Evolutionary conservation across 2,797 vertebrate species (phyloP), one percentile per base, ranked within the genome.

Genomic region (Manis pentadactyla): DNA sequence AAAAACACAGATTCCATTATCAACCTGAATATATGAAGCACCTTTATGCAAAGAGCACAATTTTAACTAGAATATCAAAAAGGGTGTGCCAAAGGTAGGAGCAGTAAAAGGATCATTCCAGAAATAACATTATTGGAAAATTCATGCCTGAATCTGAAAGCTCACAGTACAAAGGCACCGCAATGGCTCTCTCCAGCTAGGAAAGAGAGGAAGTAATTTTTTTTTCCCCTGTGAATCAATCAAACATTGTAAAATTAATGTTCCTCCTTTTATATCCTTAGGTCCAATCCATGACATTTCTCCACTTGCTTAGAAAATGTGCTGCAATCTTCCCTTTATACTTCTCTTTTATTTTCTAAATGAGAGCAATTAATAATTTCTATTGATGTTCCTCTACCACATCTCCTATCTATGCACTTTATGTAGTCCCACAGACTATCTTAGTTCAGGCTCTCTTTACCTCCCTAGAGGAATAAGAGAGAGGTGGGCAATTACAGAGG

Each of bases 41-140:
- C 29, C 14, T 19, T 83, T 73, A 73, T 13, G 0, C 27, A 90
- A 0, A 83, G 53, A 86, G 9, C 9, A 55, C 57, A 59, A 0
- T 92, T 95, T 55, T 82, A 94, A 87, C 4, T 15, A 69, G 27
- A 81, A 87, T 53, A 89, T 77, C 27, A 79, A 46, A n/a, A 46
- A 57, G 10, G 0, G 75, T 69, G 29, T 85, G 5, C 23, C 39
- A 66, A 78, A 63, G 3, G 15, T 49, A 39, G 2, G 29, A 79
- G 6, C 71, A 1, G 15, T 51, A 57, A 92, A 53, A 84, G 34
- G 14, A 46, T 5, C 2, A 10, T 77, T 88, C 37, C 7, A 66
- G 17, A 96, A 88, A 77, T 51, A 87, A 29, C 1, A 42, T 46
- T 9, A n/a, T 2, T 63, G n/a, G 14, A 74, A 7, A 63, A 63